A percentile compares a stretch with the other conserved stretches of the same genome.
These are phyloP conservation scores for Notoglanidium macrostoma DNA, from an alignment of 2,797 vertebrate genomes.

Conservation along the genomic window DNA sequence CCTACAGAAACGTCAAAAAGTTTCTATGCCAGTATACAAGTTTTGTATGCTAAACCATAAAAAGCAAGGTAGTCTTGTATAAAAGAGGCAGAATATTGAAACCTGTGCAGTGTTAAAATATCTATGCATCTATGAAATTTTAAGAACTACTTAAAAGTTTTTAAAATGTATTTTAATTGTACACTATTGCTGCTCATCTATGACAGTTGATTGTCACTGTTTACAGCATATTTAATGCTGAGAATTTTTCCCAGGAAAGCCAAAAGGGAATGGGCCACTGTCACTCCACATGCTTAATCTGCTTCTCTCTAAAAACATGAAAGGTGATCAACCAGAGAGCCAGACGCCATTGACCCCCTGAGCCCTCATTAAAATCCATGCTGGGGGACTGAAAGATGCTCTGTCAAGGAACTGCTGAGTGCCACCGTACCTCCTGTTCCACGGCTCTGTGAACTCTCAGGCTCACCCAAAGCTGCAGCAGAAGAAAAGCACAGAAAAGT, in stretches of 20 bases:
- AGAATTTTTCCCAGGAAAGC: constrained; percentile 16
- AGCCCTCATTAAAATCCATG: constrained; percentile 54
- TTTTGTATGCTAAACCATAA: neutral
- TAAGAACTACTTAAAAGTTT: neutral
- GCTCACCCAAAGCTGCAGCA: constrained; percentile 66
- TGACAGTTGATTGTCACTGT: neutral
- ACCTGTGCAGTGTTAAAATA: neutral
- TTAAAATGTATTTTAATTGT: neutral
- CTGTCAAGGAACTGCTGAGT: constrained; percentile 23
- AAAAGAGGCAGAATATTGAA: neutral
- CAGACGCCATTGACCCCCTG: constrained; percentile 50
- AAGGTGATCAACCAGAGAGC: constrained; percentile 39
- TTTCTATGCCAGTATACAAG: neutral
- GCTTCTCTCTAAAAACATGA: constrained; percentile 25
- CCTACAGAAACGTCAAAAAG: neutral
- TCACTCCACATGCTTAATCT: constrained; percentile 42
- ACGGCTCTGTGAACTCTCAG: constrained; percentile 67
- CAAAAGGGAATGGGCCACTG: constrained; percentile 27
- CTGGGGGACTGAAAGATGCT: constrained; percentile 53
- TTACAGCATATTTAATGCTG: constrained; percentile 11
- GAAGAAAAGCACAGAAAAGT: constrained; percentile 72
- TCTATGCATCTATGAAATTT: neutral
- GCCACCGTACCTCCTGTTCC: constrained; percentile 48
- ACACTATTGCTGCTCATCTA: neutral
- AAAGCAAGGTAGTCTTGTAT: neutral